phyloP scores from a whole-genome alignment of 1,140 invertebrate genomes.

The Macrotrachela quadricornifera region DNA sequence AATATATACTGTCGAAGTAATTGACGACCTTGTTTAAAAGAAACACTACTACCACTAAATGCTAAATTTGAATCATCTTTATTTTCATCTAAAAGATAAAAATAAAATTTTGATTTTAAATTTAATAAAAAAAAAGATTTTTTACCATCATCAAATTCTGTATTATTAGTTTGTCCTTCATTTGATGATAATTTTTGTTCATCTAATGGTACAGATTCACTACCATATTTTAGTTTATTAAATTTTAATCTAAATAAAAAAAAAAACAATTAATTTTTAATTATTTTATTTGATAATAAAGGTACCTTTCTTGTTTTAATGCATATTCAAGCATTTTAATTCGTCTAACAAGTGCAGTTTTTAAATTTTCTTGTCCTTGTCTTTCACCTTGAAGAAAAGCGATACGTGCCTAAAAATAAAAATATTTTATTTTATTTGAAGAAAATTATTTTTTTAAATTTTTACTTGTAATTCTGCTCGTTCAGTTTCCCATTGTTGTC shows the following conservation, averaged over 20 bases:
- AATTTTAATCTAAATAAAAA: constrained; percentile 36
- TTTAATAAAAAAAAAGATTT: constrained; percentile 12
- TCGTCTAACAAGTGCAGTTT: constrained; percentile 85
- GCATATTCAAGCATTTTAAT: constrained; percentile 99
- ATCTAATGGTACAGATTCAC: constrained; percentile 5
- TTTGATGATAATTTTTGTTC: background rate
- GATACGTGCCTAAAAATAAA: constrained; percentile 58
- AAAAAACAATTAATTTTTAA: no score
- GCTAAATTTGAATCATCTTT: no score
- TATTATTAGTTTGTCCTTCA: background rate
- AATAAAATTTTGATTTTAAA: constrained; percentile 64
- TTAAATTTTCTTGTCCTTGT: constrained; percentile 95
- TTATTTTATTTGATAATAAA: no score
- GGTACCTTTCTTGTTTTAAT: constrained; percentile 73
- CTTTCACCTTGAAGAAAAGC: constrained; percentile 94
- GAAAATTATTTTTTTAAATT: constrained; percentile 10
- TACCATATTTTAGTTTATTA: constrained; percentile 7
- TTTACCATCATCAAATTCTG: background rate
- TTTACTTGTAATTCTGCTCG: constrained; percentile 85
- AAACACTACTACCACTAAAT: background rate
- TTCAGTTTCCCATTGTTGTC: constrained; percentile 97
- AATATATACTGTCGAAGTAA: constrained; percentile 63
- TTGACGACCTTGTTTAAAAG: constrained; percentile 75
- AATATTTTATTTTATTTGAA: constrained; percentile 11
- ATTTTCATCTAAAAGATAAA: no score